A percentile compares a stretch with the other conserved stretches of the same genome.
Conservation (phyloP, 2,113 vertebrate genomes). For the Percopsis transmontana region DNA sequence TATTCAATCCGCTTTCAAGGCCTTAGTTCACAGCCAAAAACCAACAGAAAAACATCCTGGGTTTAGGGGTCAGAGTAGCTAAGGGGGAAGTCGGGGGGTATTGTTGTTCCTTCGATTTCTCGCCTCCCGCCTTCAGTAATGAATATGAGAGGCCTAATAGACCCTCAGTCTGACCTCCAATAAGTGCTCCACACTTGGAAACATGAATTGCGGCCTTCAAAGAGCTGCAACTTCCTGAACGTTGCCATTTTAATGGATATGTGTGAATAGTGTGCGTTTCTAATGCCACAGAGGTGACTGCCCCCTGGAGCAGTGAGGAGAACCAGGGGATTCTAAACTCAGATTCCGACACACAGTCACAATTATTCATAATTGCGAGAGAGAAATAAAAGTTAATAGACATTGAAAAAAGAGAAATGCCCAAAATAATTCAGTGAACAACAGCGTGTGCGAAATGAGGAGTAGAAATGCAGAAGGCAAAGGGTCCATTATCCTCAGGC, state of each 20-base stretch:
- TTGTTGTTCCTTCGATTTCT: constrained; percentile 60
- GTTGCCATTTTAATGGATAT: constrained; percentile 61
- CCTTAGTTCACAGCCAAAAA: constrained; percentile 61
- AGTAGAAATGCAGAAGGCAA: constrained; percentile 22
- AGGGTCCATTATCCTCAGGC: constrained; percentile 75
- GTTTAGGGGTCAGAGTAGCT: constrained; percentile 66
- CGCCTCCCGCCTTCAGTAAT: constrained; percentile 69
- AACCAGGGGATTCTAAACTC: constrained; percentile 59
- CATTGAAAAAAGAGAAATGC: constrained; percentile 31
- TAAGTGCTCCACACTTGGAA: constrained; percentile 75
- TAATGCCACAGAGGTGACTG: constrained; percentile 56
- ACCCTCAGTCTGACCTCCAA: constrained; percentile 70
- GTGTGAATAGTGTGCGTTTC: constrained; percentile 27
- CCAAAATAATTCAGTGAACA: constrained; percentile 35
- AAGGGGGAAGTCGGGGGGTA: constrained; percentile 44
- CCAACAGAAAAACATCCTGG: constrained; percentile 73
- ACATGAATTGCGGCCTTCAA: constrained; percentile 74
- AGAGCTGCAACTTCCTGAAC: constrained; percentile 68
- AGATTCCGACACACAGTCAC: constrained; percentile 75
- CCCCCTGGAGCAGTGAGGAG: constrained; percentile 64
- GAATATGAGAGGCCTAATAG: constrained; percentile 78
- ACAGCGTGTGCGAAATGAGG: constrained; percentile 18
- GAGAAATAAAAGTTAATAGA: constrained; percentile 16
- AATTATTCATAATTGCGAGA: constrained; percentile 82
- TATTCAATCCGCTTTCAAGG: constrained; percentile 30